Evolutionary conservation across 2,888 invertebrate genomes (phyloP), one percentile per base, ranked within the genome.

Genomic region (Diplolepis rosae): DNA sequence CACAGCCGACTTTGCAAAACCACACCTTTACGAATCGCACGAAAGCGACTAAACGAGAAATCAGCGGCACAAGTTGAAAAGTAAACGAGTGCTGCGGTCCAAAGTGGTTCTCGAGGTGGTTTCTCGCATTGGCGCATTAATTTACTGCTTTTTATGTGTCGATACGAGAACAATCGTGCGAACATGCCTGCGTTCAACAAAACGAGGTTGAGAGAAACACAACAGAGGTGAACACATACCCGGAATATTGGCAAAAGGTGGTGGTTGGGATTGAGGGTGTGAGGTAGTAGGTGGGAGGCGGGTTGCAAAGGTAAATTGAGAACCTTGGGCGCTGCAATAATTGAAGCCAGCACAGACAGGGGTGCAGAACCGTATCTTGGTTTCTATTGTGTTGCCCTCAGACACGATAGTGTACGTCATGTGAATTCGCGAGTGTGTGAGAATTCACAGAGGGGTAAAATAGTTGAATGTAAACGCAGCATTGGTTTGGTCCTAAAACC

Each of bases 261-360:
- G 18, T 15, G 15, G 45, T 5, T 1, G 22, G 22, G 22, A 4
- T 50, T 5, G 5, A 1, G 24, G 13, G 56, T 1, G 35, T 48
- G 32, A 30, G 18, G 18, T 4, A 0, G 13, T 0, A 27, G 24
- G 28, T 39, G 24, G 6, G 5, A 13, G 7, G 42, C n/a, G 27
- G n/a, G n/a, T n/a, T n/a, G n/a, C 28, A 69, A 56, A 71, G 66
- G 69, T 71, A 73, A 75, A 77, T 77, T 75, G 72, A 77, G 77
- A 75, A 75, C 65, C 74, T 65, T 68, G 69, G 66, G 72, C 70
- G 72, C 73, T 70, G 74, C 70, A 73, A 77, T 80, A 82, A 82
- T 77, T 76, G 72, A 80, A 79, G 76, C 72, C 74, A 75, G 74
- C 67, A 70, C 65, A 54, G 70, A 69, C 68, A 68, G 22, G 74